A percentile compares a stretch with the other conserved stretches of the same genome.
phyloP scores from a whole-genome alignment of 2,113 vertebrate genomes.

The Tupaia chinensis region DNA sequence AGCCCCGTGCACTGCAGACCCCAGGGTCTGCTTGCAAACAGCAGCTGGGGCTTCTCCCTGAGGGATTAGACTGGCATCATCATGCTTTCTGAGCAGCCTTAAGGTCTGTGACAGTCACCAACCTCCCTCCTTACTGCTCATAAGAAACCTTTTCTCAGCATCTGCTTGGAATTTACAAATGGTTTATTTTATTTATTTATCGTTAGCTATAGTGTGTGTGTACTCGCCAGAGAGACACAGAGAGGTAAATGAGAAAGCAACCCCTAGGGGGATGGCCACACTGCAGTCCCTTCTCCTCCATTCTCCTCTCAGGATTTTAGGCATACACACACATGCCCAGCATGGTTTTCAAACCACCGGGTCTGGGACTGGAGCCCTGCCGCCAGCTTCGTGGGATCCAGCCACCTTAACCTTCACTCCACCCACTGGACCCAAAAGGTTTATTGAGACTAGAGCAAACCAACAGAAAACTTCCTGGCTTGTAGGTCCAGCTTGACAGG shows the following conservation, averaged over 20 bases:
- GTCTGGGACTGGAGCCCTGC: too few relatives aligned
- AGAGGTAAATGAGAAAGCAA: too few relatives aligned
- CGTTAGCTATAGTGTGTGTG: too few relatives aligned
- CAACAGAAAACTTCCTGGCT: constrained; percentile 8
- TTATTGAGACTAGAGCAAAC: constrained; percentile 47
- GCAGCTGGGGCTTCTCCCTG: constrained; percentile 52
- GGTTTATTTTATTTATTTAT: neutral
- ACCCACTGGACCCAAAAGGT: neutral
- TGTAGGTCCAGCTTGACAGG: neutral
- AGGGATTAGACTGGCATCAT: constrained; percentile 68
- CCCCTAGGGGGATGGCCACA: too few relatives aligned
- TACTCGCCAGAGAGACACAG: too few relatives aligned
- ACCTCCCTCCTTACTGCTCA: neutral
- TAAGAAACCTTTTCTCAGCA: neutral
- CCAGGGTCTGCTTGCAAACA: constrained; percentile 7
- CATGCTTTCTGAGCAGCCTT: constrained; percentile 35
- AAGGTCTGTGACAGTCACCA: constrained; percentile 56
- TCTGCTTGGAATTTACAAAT: constrained; percentile 46
- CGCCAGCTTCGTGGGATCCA: too few relatives aligned
- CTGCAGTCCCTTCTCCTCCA: too few relatives aligned
- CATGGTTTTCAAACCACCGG: too few relatives aligned
- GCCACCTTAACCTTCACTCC: too few relatives aligned
- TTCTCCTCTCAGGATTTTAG: too few relatives aligned
- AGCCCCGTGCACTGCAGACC: neutral
- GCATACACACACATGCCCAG: too few relatives aligned